These are phyloP conservation scores for Pardosa pseudoannulata DNA, from an alignment of 2,888 invertebrate species.

Conservation along the genomic window DNA sequence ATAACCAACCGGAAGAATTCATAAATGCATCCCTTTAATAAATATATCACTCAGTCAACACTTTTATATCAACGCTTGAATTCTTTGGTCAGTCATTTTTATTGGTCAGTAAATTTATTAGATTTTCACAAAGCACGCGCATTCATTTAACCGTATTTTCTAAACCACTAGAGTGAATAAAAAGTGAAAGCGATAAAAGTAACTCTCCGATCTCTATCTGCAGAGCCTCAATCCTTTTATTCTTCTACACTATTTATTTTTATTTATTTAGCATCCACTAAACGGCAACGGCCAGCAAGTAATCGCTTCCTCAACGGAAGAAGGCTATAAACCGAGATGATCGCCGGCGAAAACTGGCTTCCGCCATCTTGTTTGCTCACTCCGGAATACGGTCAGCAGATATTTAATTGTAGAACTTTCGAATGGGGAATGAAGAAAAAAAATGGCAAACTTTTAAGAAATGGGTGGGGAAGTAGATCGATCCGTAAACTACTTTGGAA, in stretches of 20 bases:
- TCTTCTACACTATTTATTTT: too few relatives aligned
- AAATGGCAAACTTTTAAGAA: background rate
- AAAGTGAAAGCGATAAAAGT: background rate
- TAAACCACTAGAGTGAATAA: background rate
- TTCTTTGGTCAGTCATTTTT: too few relatives aligned
- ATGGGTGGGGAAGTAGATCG: constrained; percentile 6
- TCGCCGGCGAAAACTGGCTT: background rate
- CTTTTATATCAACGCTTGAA: too few relatives aligned
- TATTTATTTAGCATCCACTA: background rate
- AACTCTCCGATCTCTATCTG: background rate
- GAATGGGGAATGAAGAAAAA: background rate
- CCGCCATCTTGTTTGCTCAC: background rate
- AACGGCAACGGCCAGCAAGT: background rate
- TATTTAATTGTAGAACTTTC: constrained; percentile 17
- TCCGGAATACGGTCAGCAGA: constrained; percentile 9
- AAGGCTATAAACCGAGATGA: background rate
- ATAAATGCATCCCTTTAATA: too few relatives aligned
- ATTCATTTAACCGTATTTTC: background rate
- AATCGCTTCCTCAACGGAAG: constrained; percentile 17
- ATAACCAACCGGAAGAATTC: too few relatives aligned
- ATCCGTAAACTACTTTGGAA: constrained; percentile 4
- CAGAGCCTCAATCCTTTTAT: background rate
- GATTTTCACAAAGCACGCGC: too few relatives aligned
- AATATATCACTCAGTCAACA: too few relatives aligned
- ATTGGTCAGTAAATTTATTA: too few relatives aligned